Percentiles rank a stretch among this genome's conserved stretches.
These are phyloP conservation scores for Trichopoda pennipes DNA, from an alignment of 2,888 invertebrate genomes.

Conservation along the genomic window DNA sequence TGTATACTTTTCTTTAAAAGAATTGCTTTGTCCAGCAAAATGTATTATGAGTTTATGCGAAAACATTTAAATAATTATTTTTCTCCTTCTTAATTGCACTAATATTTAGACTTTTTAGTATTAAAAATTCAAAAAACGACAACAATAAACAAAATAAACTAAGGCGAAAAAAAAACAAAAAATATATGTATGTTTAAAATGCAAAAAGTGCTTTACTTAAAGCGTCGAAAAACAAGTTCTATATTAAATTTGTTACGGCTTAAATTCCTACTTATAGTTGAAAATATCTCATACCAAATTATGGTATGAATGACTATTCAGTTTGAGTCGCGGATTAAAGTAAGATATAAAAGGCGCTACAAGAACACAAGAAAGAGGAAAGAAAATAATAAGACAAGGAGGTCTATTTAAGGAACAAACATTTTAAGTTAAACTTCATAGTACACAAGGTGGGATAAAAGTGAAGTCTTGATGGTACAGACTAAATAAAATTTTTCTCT, in stretches of 20 bases:
- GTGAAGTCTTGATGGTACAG: no score
- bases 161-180: neutral
- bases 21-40: neutral
- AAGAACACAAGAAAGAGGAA: no score
- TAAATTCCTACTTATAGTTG: slow-evolving; percentile 11
- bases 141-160: slow-evolving; percentile 8
- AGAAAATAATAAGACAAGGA: no score
- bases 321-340: no score
- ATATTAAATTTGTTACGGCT: slow-evolving; percentile 32
- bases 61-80: slow-evolving; percentile 13
- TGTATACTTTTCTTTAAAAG: no score
- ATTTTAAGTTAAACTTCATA: no score
- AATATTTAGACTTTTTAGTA: slow-evolving; percentile 49
- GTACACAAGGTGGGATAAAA: no score
- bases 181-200: slow-evolving; percentile 49
- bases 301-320: slow-evolving; percentile 25
- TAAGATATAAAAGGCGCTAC: slow-evolving; percentile 4
- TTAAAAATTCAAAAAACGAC: slow-evolving; percentile 5
- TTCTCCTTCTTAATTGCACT: slow-evolving; percentile 32
- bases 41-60: neutral
- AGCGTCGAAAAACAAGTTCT: slow-evolving; percentile 57
- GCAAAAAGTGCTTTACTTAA: slow-evolving; percentile 51
- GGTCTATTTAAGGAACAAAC: no score
- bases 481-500: no score
- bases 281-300: slow-evolving; percentile 7